Evolutionary conservation across 2,113 vertebrate genomes (phyloP), one percentile per base, ranked within the genome.

Genomic region (Aviceda subcristata): DNA sequence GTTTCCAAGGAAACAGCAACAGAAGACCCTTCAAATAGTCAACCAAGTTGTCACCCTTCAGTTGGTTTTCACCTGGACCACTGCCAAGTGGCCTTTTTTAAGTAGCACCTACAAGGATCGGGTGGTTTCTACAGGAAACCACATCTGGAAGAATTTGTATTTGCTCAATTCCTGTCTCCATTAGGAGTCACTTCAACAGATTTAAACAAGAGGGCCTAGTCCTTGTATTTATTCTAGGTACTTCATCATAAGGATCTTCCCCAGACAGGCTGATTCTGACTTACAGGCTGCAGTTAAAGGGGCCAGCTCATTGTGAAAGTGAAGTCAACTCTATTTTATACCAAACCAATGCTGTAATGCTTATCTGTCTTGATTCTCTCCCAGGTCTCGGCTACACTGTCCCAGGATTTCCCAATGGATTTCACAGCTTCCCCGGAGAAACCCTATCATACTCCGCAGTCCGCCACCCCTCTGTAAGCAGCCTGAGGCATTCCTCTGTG

Each of bases 361-460:
- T 59, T 38, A 3, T 18, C 57, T 69, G 64, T 46, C 82, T 43
- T 6, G 39, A 16, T 96, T 86, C 55, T 63, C 29, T 53, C 88
- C 8, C 95, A 99, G 99, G 98, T 98, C 98, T 99, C 96, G 99
- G 98, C 21, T 99, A 99, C 94, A 98, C 98, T 9, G 97, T 99
- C 63, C 98, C 99, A 96, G 98, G 98, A 73, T 99, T 99, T 97
- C 99, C 99, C 90, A 99, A 99, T 36, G 99, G 99, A 91, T 99
- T 99, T 93, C 99, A 98, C 57, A 99, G 98, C 95, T 99, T 99
- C 97, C 98, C 99, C 73, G 98, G 98, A 57, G 99, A 99, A 60
- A 91, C 94, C 75, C 97, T 98, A 12, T 98, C 98, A 3, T 98
- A 80, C 93, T 68, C 98, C 1, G 84, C 98, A 23, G 95, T 97